Percentiles rank a stretch among this genome's conserved stretches.
These are phyloP conservation scores for Struthidea cinerea DNA, from an alignment of 2,113 vertebrate genomes.

Conservation along the genomic window DNA sequence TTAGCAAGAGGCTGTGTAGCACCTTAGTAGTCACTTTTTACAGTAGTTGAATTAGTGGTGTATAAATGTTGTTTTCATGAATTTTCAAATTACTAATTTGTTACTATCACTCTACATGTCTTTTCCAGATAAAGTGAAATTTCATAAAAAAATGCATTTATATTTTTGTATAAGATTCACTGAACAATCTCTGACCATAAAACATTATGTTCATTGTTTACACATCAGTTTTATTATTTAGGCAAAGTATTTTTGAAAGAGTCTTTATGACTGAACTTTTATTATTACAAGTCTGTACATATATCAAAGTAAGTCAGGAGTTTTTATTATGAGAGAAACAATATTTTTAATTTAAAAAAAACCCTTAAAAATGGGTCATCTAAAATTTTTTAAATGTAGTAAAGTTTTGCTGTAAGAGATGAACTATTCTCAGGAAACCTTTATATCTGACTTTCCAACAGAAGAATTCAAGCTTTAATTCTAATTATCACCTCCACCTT, in stretches of 20 bases:
- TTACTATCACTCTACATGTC: background rate
- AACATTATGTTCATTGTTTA: background rate
- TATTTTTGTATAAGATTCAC: background rate
- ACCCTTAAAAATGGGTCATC: fast-evolving
- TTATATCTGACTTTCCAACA: background rate
- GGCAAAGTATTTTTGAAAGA: background rate
- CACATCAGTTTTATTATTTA: background rate
- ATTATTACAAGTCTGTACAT: background rate
- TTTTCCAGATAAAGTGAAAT: background rate
- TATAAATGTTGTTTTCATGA: background rate
- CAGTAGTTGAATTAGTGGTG: background rate
- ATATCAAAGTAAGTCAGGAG: background rate
- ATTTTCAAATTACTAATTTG: background rate
- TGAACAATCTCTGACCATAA: background rate
- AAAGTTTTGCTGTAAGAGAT: background rate
- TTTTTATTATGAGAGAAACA: background rate
- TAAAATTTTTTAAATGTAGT: background rate
- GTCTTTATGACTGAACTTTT: background rate
- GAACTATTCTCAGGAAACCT: background rate
- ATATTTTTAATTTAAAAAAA: background rate
- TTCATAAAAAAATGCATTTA: background rate
- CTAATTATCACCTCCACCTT: background rate
- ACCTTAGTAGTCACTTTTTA: background rate
- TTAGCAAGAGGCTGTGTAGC: background rate
- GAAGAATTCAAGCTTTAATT: background rate